Evolutionary conservation across 2,797 vertebrate species (phyloP).

Genomic region (Tenualosa ilisha): DNA sequence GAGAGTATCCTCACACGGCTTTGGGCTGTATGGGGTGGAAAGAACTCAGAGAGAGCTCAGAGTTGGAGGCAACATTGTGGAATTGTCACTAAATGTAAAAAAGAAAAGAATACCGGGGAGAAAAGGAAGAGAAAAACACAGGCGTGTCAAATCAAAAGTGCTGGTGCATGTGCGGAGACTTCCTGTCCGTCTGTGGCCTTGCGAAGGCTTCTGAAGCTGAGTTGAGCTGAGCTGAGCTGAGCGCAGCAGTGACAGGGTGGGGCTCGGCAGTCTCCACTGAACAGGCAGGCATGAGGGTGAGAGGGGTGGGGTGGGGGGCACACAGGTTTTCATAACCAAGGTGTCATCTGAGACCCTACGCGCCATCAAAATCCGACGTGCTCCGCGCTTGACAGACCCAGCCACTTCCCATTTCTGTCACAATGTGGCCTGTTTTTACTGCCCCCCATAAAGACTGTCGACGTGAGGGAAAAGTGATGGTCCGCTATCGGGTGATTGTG

Average conservation of each 20-base stretch:
- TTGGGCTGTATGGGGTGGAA: background rate
- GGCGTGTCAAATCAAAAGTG: conserved; percentile 9
- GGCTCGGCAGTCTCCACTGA: background rate
- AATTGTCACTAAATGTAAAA: background rate
- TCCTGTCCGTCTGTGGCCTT: conserved; percentile 18
- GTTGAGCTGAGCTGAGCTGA: background rate
- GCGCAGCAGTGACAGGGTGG: background rate
- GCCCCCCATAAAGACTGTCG: conserved; percentile 54
- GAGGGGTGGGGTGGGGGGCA: background rate
- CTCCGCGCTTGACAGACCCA: conserved; percentile 48
- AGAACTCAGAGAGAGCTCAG: background rate
- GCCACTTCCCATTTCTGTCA: conserved; percentile 55
- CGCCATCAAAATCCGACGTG: conserved; percentile 46
- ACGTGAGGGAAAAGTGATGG: conserved; percentile 47
- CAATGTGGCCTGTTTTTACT: conserved; percentile 53
- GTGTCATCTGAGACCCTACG: conserved; percentile 28
- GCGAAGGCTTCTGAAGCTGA: background rate
- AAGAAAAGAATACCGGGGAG: background rate
- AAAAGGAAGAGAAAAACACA: background rate
- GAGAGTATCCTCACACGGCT: background rate
- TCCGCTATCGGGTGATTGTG: conserved; percentile 33
- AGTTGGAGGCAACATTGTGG: background rate
- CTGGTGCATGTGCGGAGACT: background rate
- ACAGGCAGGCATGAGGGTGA: background rate
- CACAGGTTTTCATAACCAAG: conserved; percentile 35